These are phyloP conservation scores for Alitta virens DNA, from an alignment of 2,888 invertebrate genomes.

Conservation along the genomic window DNA sequence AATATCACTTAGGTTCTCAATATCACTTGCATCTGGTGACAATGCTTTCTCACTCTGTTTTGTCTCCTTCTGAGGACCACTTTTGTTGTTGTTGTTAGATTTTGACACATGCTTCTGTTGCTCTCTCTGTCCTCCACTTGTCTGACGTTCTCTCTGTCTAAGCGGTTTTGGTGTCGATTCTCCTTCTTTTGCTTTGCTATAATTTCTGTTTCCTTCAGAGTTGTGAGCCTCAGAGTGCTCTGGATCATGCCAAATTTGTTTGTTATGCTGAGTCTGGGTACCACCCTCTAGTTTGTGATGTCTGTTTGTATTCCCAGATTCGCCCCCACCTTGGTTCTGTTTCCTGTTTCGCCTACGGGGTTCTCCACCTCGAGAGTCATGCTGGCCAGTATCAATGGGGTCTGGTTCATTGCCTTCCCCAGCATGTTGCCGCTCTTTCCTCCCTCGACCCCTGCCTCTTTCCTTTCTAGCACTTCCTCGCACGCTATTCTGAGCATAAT, in stretches of 20 bases:
- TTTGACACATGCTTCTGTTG: not conserved
- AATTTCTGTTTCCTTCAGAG: not conserved
- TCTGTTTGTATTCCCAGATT: not conserved
- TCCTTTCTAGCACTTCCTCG: too few relatives aligned
- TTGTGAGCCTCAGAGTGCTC: not conserved
- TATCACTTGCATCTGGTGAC: not conserved
- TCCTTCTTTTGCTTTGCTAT: not conserved
- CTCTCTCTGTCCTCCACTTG: not conserved
- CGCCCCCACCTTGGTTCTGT: not conserved
- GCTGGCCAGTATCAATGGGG: too few relatives aligned
- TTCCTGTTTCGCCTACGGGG: not conserved
- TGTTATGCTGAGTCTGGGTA: not conserved
- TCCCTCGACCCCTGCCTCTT: too few relatives aligned
- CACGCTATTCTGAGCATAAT: not conserved
- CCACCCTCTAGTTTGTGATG: not conserved
- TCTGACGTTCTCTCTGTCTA: not conserved
- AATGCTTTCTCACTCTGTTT: not conserved
- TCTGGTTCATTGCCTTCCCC: not conserved
- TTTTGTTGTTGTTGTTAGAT: not conserved
- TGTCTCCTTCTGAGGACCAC: not conserved
- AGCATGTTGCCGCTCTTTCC: too few relatives aligned
- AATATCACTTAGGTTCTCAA: not conserved
- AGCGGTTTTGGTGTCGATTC: not conserved
- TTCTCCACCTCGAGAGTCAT: not conserved
- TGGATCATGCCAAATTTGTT: not conserved